Evolutionary conservation across 2,888 invertebrate genomes (phyloP).

Genomic region (Gibbula magus): DNA sequence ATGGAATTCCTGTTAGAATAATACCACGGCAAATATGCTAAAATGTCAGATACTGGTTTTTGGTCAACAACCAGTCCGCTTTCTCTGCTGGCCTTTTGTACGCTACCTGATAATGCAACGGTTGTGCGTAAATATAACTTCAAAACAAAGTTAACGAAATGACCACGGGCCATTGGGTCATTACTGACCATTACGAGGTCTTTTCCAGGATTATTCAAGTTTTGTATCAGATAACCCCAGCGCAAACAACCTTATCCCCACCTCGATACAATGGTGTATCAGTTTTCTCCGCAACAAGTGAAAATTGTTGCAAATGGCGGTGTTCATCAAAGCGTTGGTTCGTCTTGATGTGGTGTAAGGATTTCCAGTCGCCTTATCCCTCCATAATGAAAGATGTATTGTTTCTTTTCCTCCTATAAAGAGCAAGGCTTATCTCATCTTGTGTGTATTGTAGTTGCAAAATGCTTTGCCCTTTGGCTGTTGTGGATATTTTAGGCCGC

Average conservation of each 20-base stretch:
- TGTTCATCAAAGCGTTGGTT: neutral
- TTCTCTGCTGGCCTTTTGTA: neutral
- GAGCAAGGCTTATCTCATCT: neutral
- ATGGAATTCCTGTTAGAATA: neutral
- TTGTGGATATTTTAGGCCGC: neutral
- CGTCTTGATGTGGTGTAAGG: neutral
- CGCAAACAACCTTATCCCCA: neutral
- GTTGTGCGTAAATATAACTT: neutral
- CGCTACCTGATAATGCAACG: neutral
- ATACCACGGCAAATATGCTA: neutral
- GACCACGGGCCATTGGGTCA: neutral
- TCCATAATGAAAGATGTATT: neutral
- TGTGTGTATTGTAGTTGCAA: neutral
- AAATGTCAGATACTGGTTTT: neutral
- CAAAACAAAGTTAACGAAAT: neutral
- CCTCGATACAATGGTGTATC: neutral
- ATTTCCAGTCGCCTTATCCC: neutral
- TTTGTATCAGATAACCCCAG: slow-evolving; percentile 1
- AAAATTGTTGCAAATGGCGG: slow-evolving; percentile 8
- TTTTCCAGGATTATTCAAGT: slow-evolving; percentile 11
- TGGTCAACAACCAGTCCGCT: neutral
- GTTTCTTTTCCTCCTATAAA: neutral
- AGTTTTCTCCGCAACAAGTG: neutral
- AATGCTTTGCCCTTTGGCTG: slow-evolving; percentile 3
- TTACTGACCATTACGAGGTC: neutral